Base-by-base conservation (phyloP, 1,140 invertebrate species). In the Drosophila baimaii region DNA sequence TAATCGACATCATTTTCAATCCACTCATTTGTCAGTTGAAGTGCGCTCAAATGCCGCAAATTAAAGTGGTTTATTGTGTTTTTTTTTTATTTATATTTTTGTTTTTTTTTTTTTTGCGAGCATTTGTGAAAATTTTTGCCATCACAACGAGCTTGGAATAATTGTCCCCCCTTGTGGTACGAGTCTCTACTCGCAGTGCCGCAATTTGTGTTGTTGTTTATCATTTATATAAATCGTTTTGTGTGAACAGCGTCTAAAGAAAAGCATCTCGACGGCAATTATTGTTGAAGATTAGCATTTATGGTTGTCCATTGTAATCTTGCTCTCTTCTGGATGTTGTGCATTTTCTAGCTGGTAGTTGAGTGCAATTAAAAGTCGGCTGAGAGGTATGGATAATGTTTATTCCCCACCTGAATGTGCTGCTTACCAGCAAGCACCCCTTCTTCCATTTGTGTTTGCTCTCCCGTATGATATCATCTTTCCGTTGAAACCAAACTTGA, bases 181-280 rank as follows among this genome's bases (percentile, higher is more conserved):
- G 59, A 69, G 47, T 63, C 41, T 63, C 41, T 62, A 56, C 19
- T 46, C 44, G 37, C 21, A 43, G 25, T 17, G 39, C 15, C 43
- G 39, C n/a, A n/a, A 37, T 29, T 71, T 6, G 35, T 44, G 13
- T 47, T 63, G 21, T 59, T 69, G 39, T 41, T 71, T 33, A 47
- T 70, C 44, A 47, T 43, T 77, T 81, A 73, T 41, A 73, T 73
- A 84, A 83, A 64, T 68, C 39, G 76, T 58, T 71, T 72, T 70
- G 62, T 58, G 62, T 58, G 70, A 29, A 43, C 44, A 51, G 51
- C 19, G 33, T 51, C 46, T 56, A 47, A 54, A n/a, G 54, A 65
- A 76, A 76, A 71, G 23, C 68, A 77, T 73, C 68, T 68, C 12
- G 12, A 27, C 21, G 25, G n/a, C 39, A 55, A 70, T 81, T 64